Percentiles rank a stretch among this genome's conserved stretches.
phyloP scores from a whole-genome alignment of 2,888 invertebrate genomes.

The Diplazon laetatorius region DNA sequence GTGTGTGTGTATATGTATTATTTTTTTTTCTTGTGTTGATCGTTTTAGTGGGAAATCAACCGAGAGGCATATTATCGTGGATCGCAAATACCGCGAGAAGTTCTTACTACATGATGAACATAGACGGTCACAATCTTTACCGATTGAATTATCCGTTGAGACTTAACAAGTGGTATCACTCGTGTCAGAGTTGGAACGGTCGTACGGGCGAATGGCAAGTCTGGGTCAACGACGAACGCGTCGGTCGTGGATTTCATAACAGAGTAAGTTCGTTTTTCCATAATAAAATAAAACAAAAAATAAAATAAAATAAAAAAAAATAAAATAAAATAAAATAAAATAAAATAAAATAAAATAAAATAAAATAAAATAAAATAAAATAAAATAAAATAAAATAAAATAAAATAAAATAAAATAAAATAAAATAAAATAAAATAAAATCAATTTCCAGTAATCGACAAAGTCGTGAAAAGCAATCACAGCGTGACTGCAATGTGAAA shows the following conservation, averaged over 20 bases:
- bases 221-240: slow-evolving; percentile 93
- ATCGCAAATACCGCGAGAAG: slow-evolving; percentile 91
- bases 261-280: no score
- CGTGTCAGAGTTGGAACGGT: slow-evolving; percentile 94
- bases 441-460: slow-evolving; percentile 23
- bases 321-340: no score
- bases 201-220: slow-evolving; percentile 95
- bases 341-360: no score
- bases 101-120: slow-evolving; percentile 91
- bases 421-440: no score
- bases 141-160: slow-evolving; percentile 88
- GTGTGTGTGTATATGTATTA: no score
- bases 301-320: no score
- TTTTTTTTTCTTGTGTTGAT: no score
- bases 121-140: slow-evolving; percentile 92
- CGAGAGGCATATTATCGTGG: slow-evolving; percentile 90
- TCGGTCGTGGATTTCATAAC: slow-evolving; percentile 93
- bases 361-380: no score
- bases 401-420: no score
- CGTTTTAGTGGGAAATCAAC: slow-evolving; percentile 88
- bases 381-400: no score
- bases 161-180: slow-evolving; percentile 91
- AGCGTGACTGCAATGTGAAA: slow-evolving; percentile 33
- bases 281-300: no score
- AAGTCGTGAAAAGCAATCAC: slow-evolving; percentile 45